A percentile compares a stretch with the other conserved stretches of the same genome.
phyloP scores from a whole-genome alignment of 2,888 invertebrate genomes.

The Pycnomerus fuliginosus region DNA sequence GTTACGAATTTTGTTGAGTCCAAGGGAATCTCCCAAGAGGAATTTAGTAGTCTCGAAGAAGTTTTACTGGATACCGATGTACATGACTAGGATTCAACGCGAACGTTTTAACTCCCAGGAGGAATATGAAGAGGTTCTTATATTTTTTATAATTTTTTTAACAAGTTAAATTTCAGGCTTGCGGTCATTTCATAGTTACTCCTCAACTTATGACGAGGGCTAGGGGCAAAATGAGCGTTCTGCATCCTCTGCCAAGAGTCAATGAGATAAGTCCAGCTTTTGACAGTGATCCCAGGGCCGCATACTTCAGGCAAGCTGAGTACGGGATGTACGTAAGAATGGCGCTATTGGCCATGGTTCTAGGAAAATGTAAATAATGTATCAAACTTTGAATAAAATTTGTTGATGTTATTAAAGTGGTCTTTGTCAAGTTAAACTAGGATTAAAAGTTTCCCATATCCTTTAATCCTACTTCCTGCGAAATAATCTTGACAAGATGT shows the following conservation, averaged over 20 bases:
- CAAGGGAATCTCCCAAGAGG: slow-evolving; percentile 77
- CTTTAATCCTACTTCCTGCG: too few relatives aligned
- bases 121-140: slow-evolving; percentile 83
- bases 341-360: slow-evolving; percentile 91
- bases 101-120: slow-evolving; percentile 84
- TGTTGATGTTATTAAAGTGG: too few relatives aligned
- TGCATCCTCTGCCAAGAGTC: slow-evolving; percentile 95
- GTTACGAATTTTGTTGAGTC: slow-evolving; percentile 76
- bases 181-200: slow-evolving; percentile 87
- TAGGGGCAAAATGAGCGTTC: slow-evolving; percentile 90
- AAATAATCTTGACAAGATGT: too few relatives aligned
- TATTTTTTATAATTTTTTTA: slow-evolving; percentile 7
- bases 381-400: slow-evolving; percentile 6
- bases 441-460: too few relatives aligned
- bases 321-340: slow-evolving; percentile 98
- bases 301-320: slow-evolving; percentile 97
- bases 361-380: slow-evolving; percentile 64
- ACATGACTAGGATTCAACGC: slow-evolving; percentile 96
- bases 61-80: slow-evolving; percentile 91
- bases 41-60: slow-evolving; percentile 73
- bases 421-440: too few relatives aligned
- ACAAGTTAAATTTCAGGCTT: slow-evolving; percentile 60
- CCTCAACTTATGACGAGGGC: slow-evolving; percentile 95
- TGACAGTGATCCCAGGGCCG: slow-evolving; percentile 94
- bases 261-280: slow-evolving; percentile 94